phyloP scores from a whole-genome alignment of 2,797 vertebrate genomes.

The Capromys pilorides region DNA sequence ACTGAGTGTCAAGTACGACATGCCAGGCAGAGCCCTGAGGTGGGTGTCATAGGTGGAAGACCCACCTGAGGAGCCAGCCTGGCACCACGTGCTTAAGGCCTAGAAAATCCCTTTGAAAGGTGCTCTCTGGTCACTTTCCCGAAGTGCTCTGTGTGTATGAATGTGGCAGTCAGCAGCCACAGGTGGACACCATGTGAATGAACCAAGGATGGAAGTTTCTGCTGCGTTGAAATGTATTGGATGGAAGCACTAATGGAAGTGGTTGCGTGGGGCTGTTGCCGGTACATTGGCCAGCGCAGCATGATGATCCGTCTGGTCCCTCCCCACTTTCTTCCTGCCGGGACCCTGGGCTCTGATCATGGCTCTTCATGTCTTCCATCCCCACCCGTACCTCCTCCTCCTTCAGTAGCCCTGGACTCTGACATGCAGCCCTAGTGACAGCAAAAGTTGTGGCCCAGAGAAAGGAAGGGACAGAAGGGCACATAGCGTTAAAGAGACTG shows the following conservation, averaged over 20 bases:
- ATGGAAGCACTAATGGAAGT: not conserved
- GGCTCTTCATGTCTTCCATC: no score
- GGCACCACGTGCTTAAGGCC: not conserved
- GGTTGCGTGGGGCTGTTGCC: not conserved
- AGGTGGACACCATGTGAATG: rapidly evolving
- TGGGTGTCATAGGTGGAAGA: not conserved
- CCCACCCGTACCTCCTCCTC: rapidly evolving
- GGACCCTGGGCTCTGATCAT: not conserved
- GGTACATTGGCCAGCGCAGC: rapidly evolving
- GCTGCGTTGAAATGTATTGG: not conserved
- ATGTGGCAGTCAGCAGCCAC: not conserved
- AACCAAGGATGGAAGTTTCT: not conserved
- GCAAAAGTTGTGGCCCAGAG: not conserved
- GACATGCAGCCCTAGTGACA: not conserved
- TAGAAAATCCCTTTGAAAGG: not conserved
- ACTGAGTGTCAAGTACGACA: no score
- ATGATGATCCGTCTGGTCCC: not conserved
- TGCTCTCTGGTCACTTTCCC: no score
- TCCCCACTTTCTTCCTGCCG: not conserved
- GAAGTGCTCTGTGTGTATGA: not conserved
- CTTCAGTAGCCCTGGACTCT: not conserved
- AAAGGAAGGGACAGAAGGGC: constrained; percentile 32
- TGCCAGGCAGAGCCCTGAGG: not conserved
- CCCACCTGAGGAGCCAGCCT: not conserved
- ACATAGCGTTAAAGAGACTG: constrained; percentile 55